Conservation (phyloP, 2,888 invertebrate species). For the Hypercompe scribonia region DNA sequence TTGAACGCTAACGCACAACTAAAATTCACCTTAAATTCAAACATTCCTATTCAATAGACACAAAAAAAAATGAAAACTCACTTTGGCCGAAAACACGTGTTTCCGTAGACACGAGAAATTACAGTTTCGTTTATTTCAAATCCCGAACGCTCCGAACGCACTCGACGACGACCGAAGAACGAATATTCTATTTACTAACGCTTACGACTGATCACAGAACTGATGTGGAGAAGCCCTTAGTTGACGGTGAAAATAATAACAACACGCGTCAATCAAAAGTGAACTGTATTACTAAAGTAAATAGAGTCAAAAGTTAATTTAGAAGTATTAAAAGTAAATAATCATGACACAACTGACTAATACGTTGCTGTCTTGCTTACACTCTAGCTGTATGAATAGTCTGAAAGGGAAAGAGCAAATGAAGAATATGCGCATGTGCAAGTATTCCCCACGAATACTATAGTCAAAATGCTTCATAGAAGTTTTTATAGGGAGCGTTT, state of each 20-base stretch:
- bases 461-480: conserved; percentile 66
- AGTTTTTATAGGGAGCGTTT: conserved; percentile 68
- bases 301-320: conserved; percentile 53
- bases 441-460: conserved; percentile 55
- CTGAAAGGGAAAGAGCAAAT: conserved; percentile 56
- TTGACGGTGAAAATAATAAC: conserved; percentile 69
- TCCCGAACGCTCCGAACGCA: conserved; percentile 50
- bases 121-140: conserved; percentile 40
- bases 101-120: conserved; percentile 47
- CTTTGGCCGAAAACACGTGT: conserved; percentile 57
- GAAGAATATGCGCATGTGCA: conserved; percentile 70
- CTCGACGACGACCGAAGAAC: conserved; percentile 62
- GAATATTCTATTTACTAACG: conserved; percentile 64
- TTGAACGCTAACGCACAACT: conserved; percentile 26
- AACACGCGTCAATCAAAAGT: conserved; percentile 54
- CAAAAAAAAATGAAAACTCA: conserved; percentile 50
- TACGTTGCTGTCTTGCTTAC: conserved; percentile 65
- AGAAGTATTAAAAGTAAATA: conserved; percentile 55
- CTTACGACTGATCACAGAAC: conserved; percentile 58
- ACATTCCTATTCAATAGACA: conserved; percentile 31
- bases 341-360: conserved; percentile 61
- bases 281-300: conserved; percentile 40
- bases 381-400: conserved; percentile 44
- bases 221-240: conserved; percentile 63
- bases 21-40: conserved; percentile 27